phyloP scores from a whole-genome alignment of 2,888 invertebrate species.

The Thera obeliscata region DNA sequence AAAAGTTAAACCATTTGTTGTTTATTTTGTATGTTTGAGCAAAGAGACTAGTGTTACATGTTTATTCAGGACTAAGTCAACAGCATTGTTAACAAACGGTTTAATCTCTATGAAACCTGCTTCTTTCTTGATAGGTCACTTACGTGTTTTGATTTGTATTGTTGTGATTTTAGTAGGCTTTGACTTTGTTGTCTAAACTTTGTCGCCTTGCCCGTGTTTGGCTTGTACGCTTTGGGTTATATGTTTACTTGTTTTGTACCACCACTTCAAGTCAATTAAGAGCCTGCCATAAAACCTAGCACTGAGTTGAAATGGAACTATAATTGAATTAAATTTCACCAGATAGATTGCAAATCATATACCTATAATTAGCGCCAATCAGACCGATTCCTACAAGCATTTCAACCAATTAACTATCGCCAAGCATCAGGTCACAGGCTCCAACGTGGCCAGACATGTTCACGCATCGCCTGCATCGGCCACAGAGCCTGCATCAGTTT shows the following conservation, averaged over 20 bases:
- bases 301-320: neutral
- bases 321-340: neutral
- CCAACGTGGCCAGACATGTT: slow-evolving; percentile 20
- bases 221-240: neutral
- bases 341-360: neutral
- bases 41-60: neutral
- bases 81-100: neutral
- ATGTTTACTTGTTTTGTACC: neutral
- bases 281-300: neutral
- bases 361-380: slow-evolving; percentile 11
- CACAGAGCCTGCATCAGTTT: slow-evolving; percentile 15
- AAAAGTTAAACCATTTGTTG: neutral
- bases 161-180: neutral
- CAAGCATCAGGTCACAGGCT: slow-evolving; percentile 18
- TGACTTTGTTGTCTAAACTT: neutral
- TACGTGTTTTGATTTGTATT: neutral
- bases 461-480: slow-evolving; percentile 24
- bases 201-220: too few relatives aligned
- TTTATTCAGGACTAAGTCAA: slow-evolving; percentile 3
- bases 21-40: neutral
- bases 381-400: slow-evolving; percentile 16
- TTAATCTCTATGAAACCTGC: neutral
- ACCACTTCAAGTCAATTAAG: neutral
- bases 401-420: slow-evolving; percentile 20
- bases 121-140: neutral